A percentile compares a stretch with the other conserved stretches of the same genome.
Evolutionary conservation across 2,888 invertebrate species (phyloP).

Genomic region (Hemistola chrysoprasaria): DNA sequence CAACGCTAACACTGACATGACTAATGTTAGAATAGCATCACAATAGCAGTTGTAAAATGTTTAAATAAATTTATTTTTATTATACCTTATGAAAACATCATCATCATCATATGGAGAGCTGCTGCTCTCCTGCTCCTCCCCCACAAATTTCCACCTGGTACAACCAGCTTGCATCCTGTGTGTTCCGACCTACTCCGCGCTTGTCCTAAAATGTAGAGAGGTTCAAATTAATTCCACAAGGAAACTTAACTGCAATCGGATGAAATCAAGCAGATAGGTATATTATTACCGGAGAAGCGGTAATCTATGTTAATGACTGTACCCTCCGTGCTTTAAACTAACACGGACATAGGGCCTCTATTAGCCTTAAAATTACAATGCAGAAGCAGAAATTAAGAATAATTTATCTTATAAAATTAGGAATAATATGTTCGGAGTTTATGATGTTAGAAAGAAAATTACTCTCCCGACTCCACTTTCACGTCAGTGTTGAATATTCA

Average conservation of each 20-base stretch:
- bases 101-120: too few relatives aligned
- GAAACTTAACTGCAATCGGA: conserved; percentile 21
- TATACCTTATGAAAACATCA: too few relatives aligned
- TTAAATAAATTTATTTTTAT: too few relatives aligned
- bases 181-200: too few relatives aligned
- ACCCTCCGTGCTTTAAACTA: conserved; percentile 52
- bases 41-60: too few relatives aligned
- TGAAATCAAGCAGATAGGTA: conserved; percentile 46
- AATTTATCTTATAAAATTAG: conserved; percentile 51
- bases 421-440: conserved; percentile 33
- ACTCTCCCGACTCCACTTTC: conserved; percentile 31
- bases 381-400: conserved; percentile 54
- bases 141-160: too few relatives aligned
- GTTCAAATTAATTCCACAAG: not conserved
- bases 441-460: conserved; percentile 53
- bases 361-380: conserved; percentile 68
- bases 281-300: conserved; percentile 45
- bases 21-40: too few relatives aligned
- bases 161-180: too few relatives aligned
- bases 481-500: conserved; percentile 52
- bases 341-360: conserved; percentile 53
- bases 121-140: too few relatives aligned
- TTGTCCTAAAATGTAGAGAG: too few relatives aligned
- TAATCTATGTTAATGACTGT: conserved; percentile 57
- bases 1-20: too few relatives aligned